Evolutionary conservation across 2,113 vertebrate genomes (phyloP).

Genomic region (Macaca nemestrina): DNA sequence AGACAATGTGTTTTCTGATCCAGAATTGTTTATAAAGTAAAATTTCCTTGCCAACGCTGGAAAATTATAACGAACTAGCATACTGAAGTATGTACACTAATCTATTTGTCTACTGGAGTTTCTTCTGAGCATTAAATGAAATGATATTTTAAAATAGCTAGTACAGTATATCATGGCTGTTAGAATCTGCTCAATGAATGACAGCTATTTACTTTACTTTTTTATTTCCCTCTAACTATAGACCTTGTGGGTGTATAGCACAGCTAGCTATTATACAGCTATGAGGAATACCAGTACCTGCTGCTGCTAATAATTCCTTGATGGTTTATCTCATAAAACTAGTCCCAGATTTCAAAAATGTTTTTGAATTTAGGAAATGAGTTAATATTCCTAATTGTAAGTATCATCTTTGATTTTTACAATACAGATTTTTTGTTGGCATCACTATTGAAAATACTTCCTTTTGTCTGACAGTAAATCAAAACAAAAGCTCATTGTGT

Average conservation of each 20-base stretch:
- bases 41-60: background rate
- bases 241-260: background rate
- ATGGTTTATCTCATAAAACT: background rate
- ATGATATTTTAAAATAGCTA: background rate
- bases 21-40: background rate
- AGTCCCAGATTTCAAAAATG: background rate
- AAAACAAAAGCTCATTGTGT: background rate
- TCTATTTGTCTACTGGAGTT: background rate
- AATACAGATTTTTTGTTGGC: background rate
- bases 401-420: background rate
- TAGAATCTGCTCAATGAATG: background rate
- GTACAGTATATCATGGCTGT: background rate
- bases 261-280: background rate
- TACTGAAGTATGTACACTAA: background rate
- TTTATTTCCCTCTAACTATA: background rate
- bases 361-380: slow-evolving; percentile 1
- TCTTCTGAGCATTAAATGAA: background rate
- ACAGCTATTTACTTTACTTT: background rate
- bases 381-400: background rate
- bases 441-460: background rate
- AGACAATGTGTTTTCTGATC: background rate
- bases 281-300: background rate
- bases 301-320: background rate
- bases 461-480: background rate
- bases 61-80: background rate